Evolutionary conservation across 92 coral and sea anemone species (phyloP).

Genomic region (Palythoa grandis): DNA sequence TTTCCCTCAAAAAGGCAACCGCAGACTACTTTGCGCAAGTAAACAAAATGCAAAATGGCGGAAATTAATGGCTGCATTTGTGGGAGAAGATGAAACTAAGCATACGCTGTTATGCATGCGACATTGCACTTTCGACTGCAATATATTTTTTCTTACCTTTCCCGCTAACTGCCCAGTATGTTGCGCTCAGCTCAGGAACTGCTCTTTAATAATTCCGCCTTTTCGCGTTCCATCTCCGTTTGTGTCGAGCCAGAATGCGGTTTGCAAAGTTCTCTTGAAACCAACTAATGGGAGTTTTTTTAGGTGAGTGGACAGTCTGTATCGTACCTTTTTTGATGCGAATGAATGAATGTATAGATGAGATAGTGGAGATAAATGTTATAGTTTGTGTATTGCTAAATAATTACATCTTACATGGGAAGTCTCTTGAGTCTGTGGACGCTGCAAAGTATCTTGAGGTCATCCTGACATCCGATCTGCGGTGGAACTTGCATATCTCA

Average conservation of each 20-base stretch:
- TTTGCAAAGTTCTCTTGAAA: constrained; percentile 50
- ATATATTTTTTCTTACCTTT: constrained; percentile 51
- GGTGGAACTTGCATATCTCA: neutral
- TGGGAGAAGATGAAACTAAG: neutral
- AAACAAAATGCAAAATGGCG: constrained; percentile 54
- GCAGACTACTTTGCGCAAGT: constrained; percentile 2
- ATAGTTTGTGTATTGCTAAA: too few relatives aligned
- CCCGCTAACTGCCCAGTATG: constrained; percentile 58
- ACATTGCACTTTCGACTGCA: constrained; percentile 52
- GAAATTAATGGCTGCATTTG: constrained; percentile 15
- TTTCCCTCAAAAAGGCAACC: constrained; percentile 10
- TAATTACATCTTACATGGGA: neutral
- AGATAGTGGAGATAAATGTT: too few relatives aligned
- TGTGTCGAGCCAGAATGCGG: constrained; percentile 10
- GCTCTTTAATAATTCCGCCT: constrained; percentile 51
- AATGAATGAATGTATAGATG: too few relatives aligned
- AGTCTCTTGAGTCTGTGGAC: neutral
- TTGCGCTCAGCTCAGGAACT: constrained; percentile 26
- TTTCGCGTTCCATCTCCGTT: constrained; percentile 60
- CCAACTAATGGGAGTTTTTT: constrained; percentile 56
- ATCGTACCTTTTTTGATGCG: too few relatives aligned
- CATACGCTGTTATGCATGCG: constrained; percentile 41
- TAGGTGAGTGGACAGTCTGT: constrained; percentile 13
- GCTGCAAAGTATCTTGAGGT: neutral
- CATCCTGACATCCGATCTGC: neutral